phyloP scores from a whole-genome alignment of 2,797 vertebrate species.

The Pangasius krempfi region DNA sequence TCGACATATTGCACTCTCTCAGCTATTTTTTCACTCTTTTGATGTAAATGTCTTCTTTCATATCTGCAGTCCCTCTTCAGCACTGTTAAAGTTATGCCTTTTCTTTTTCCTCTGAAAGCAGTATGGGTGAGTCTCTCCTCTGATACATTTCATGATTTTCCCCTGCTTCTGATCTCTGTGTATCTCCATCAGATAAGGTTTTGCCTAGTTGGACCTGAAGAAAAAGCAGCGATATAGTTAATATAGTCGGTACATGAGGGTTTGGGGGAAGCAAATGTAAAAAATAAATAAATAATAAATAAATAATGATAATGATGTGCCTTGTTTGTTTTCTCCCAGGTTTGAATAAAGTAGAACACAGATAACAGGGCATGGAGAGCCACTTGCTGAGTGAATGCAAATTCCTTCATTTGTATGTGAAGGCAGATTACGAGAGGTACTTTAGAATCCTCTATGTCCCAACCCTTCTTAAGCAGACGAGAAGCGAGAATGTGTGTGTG shows the following conservation, averaged over 20 bases:
- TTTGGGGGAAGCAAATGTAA: neutral
- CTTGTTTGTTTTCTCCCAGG: slow-evolving; percentile 44
- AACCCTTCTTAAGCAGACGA: neutral
- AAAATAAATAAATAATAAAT: neutral
- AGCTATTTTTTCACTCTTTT: slow-evolving; percentile 34
- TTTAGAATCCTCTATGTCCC: slow-evolving; percentile 61
- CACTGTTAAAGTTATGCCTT: slow-evolving; percentile 15
- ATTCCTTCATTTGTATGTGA: slow-evolving; percentile 69
- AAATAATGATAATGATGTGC: slow-evolving; percentile 28
- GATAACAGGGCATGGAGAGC: slow-evolving; percentile 32
- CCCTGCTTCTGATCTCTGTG: slow-evolving; percentile 45
- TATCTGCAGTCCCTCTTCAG: slow-evolving; percentile 24
- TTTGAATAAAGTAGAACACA: slow-evolving; percentile 42
- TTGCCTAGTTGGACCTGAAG: slow-evolving; percentile 26
- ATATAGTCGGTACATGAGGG: neutral
- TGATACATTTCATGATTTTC: slow-evolving; percentile 35
- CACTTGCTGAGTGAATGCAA: slow-evolving; percentile 63
- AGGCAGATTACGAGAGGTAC: slow-evolving; percentile 56
- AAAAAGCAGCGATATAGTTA: neutral
- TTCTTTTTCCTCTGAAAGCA: slow-evolving; percentile 31
- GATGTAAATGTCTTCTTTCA: slow-evolving; percentile 49
- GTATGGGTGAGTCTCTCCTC: neutral
- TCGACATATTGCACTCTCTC: slow-evolving; percentile 23
- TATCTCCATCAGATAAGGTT: slow-evolving; percentile 41
- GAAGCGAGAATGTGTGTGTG: neutral